Conservation (phyloP, 2,797 vertebrate genomes). For the Hippopotamyrus pictus region DNA sequence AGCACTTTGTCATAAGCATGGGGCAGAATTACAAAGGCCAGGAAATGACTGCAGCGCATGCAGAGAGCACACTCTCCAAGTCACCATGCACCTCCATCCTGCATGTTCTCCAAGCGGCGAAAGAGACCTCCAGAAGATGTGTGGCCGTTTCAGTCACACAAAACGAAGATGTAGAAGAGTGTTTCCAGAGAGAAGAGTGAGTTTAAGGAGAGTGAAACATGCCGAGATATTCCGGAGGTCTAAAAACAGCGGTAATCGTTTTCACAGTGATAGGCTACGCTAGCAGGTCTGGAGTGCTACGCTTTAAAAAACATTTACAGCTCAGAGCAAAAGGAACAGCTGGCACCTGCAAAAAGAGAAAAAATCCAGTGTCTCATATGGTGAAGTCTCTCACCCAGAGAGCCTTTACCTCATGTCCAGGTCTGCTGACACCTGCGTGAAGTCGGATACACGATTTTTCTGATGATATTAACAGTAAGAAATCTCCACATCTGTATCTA, state of each 20-base stretch:
- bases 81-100: not conserved
- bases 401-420: not conserved
- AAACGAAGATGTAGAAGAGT: not conserved
- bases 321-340: not conserved
- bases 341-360: not conserved
- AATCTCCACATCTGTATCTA: not conserved
- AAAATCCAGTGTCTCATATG: not conserved
- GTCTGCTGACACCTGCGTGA: not conserved
- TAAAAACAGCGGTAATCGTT: not conserved
- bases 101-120: not conserved
- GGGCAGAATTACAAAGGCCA: not conserved
- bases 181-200: not conserved
- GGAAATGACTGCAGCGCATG: not conserved
- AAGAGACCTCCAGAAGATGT: not conserved
- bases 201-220: not conserved
- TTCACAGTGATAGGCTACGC: not conserved
- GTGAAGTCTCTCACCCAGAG: not conserved
- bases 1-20: not conserved
- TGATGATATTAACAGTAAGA: not conserved
- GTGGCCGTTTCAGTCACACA: not conserved
- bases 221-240: not conserved
- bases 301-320: not conserved
- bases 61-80: not conserved
- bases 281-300: not conserved
- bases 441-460: not conserved